Conservation (phyloP, 1,140 invertebrate species). For the Mya arenaria region DNA sequence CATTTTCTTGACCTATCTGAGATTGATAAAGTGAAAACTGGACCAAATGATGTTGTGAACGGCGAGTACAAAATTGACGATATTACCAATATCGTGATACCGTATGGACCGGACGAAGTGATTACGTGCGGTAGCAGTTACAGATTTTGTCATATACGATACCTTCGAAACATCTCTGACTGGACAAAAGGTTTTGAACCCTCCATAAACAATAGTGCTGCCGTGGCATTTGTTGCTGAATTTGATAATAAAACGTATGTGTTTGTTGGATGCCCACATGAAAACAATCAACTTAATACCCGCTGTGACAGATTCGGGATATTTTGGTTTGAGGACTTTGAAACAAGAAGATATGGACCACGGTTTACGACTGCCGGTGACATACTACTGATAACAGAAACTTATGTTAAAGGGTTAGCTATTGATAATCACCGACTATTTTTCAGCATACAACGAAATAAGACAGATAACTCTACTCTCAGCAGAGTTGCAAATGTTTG, state of each 20-base stretch:
- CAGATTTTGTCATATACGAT: neutral
- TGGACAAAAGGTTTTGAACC: neutral
- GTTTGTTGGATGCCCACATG: constrained; percentile 34
- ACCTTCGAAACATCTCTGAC: neutral
- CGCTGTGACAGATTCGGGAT: neutral
- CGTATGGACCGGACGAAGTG: too few species aligned
- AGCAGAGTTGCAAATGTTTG: constrained; percentile 33
- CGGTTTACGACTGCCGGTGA: neutral
- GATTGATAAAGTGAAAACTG: neutral
- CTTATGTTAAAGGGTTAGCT: constrained; percentile 3
- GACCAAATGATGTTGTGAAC: neutral
- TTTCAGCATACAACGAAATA: constrained; percentile 17
- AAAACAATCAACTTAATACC: neutral
- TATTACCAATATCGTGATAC: too few species aligned
- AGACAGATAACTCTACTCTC: too few species aligned
- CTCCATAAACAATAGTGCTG: neutral
- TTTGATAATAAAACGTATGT: neutral
- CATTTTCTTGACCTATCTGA: too few species aligned
- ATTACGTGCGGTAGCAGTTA: neutral
- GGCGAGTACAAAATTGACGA: neutral
- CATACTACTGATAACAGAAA: neutral
- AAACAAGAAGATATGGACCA: too few species aligned
- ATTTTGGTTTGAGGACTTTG: neutral
- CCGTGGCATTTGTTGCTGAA: neutral
- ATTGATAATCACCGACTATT: constrained; percentile 9